Base-by-base conservation (phyloP, 2,797 vertebrate species). In the Centropyge bicolor region DNA sequence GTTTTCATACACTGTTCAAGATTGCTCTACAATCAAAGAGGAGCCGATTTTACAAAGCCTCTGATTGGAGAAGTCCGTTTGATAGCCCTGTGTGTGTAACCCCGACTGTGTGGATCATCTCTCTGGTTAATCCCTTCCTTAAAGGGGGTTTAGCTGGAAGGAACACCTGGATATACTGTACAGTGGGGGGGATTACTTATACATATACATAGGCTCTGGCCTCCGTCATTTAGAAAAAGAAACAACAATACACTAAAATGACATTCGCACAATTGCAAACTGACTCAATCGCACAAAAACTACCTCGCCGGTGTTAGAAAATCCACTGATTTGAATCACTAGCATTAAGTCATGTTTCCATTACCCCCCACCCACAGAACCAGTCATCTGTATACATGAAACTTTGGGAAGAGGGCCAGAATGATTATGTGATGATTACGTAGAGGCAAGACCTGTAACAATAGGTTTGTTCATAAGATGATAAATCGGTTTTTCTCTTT, bases 391-490 rank as follows among this genome's bases (percentile, higher is more conserved):
- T 84, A 70, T 86, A 79, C 86, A 81, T 83, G 62, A 86, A 82
- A 79, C 76, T 87, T 91, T 84, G 88, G 89, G 80, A 87, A 78
- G 60, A 86, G 84, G 87, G 90, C 82, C 92, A 92, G 82, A 92
- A 92, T 85, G 88, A 92, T 81, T 86, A 92, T 91, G 90, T 91
- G 78, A 90, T 88, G 88, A 96, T 96, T 91, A 92, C 70, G 62
- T 95, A 96, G 96, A 97, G 96, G 96, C 96, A 97, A 97, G 95
- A 97, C 95, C 96, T 96, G 95, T 96, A 96, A 97, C 96, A 96
- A 95, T 95, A 85, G 86, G 80, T 90, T 94, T 93, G 88, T 92
- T 94, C 93, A 86, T 90, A 86, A 88, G 83, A 89, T 90, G 70
- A 84, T 80, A 73, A 82, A 84, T 91, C 69, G 43, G 61, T 72